These are phyloP conservation scores for Hoplostethus atlanticus DNA, from an alignment of 2,797 vertebrate species.

Conservation along the genomic window DNA sequence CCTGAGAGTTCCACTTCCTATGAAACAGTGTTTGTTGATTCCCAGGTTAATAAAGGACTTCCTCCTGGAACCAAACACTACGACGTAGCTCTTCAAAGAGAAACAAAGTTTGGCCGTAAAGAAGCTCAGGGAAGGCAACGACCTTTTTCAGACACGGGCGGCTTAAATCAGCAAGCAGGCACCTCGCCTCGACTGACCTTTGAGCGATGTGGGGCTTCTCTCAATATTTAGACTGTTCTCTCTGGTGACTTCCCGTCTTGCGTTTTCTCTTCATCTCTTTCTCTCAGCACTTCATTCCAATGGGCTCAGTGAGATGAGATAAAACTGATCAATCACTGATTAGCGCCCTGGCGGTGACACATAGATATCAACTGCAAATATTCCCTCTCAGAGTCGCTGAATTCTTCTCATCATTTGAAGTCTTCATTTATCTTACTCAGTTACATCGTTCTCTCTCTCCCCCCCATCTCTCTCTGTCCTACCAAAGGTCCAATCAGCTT, in stretches of 20 bases:
- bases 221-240: background rate
- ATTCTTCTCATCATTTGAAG: background rate
- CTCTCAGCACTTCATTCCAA: background rate
- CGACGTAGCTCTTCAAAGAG: constrained; percentile 60
- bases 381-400: background rate
- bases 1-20: constrained; percentile 66
- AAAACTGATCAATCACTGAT: constrained; percentile 86
- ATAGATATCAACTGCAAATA: constrained; percentile 71
- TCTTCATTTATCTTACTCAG: background rate
- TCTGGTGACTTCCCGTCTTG: background rate
- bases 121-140: constrained; percentile 44
- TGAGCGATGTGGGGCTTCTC: constrained; percentile 8
- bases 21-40: constrained; percentile 68
- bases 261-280: background rate
- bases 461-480: background rate
- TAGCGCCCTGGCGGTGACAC: constrained; percentile 81
- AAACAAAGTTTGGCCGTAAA: constrained; percentile 44
- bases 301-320: constrained; percentile 51
- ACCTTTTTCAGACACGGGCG: constrained; percentile 45
- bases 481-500: background rate
- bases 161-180: constrained; percentile 31
- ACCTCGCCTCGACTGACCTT: constrained; percentile 31
- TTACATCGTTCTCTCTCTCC: background rate
- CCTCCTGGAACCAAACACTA: constrained; percentile 43
- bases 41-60: constrained; percentile 49